phyloP scores from a whole-genome alignment of 2,797 vertebrate genomes.

The Sphenodon punctatus region DNA sequence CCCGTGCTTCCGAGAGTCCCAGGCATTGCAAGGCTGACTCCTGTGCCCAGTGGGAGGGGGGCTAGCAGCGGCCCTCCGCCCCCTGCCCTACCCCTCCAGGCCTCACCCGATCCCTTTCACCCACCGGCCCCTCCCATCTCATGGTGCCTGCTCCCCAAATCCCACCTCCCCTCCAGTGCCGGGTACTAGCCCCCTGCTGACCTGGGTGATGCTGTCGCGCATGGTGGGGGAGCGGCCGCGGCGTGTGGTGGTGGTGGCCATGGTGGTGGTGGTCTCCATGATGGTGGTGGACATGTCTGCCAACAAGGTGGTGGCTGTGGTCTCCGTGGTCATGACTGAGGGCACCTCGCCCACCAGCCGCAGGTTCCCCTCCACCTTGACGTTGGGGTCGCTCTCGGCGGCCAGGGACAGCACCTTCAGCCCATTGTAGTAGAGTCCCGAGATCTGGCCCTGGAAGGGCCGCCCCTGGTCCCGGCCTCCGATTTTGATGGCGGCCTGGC shows the following conservation, averaged over 20 bases:
- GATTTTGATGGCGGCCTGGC: constrained; percentile 94
- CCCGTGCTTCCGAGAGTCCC: no score
- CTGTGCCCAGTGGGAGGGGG: no score
- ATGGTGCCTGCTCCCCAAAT: neutral
- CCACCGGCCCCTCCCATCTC: neutral
- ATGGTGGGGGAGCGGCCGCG: constrained; percentile 92
- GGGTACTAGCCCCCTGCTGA: constrained; percentile 59
- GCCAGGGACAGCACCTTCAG: constrained; percentile 95
- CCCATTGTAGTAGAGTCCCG: constrained; percentile 95
- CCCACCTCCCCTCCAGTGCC: neutral
- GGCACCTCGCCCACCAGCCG: constrained; percentile 91
- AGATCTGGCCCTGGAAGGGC: constrained; percentile 96
- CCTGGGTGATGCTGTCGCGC: constrained; percentile 93
- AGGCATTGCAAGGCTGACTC: neutral
- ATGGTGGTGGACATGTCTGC: constrained; percentile 98
- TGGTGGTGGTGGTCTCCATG: constrained; percentile 96
- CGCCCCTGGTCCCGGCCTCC: constrained; percentile 91
- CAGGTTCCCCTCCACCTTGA: constrained; percentile 90
- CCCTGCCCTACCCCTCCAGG: neutral
- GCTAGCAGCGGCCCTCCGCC: neutral
- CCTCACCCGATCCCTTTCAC: no score
- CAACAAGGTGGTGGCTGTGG: constrained; percentile 88
- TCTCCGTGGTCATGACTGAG: constrained; percentile 88
- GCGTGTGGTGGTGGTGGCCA: constrained; percentile 92
- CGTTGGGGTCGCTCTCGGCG: constrained; percentile 91